Evolutionary conservation across 2,888 invertebrate genomes (phyloP).

Genomic region (Furcula furcula): DNA sequence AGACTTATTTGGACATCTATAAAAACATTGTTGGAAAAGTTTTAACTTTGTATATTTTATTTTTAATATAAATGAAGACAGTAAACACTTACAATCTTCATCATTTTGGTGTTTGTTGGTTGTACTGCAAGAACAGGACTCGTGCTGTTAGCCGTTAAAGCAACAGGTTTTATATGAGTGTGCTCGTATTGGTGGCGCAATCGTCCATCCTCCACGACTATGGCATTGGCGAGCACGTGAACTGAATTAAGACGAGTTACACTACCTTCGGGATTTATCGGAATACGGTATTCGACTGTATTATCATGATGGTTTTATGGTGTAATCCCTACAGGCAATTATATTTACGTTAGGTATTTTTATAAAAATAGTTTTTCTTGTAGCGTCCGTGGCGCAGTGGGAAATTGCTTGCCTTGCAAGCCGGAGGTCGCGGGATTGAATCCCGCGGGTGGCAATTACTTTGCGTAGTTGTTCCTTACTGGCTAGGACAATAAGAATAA

Average conservation of each 20-base stretch:
- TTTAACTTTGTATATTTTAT: background rate
- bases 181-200: slow-evolving; percentile 46
- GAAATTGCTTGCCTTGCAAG: too few relatives aligned
- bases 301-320: too few relatives aligned
- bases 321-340: too few relatives aligned
- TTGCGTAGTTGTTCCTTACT: too few relatives aligned
- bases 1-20: too few relatives aligned
- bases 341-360: too few relatives aligned
- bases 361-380: too few relatives aligned
- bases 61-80: background rate
- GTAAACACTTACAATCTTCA: slow-evolving; percentile 64
- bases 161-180: slow-evolving; percentile 57
- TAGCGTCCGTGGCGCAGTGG: too few relatives aligned
- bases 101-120: slow-evolving; percentile 59
- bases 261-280: slow-evolving; percentile 40
- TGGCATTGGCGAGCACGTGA: slow-evolving; percentile 73
- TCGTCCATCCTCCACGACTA: slow-evolving; percentile 43
- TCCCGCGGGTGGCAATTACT: too few relatives aligned
- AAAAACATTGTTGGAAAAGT: background rate
- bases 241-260: slow-evolving; percentile 44
- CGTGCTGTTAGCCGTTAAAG: slow-evolving; percentile 34
- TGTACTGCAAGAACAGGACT: slow-evolving; percentile 53
- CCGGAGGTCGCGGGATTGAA: too few relatives aligned
- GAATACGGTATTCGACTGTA: too few relatives aligned
- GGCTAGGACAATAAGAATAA: too few relatives aligned